Evolutionary conservation across 2,797 vertebrate species (phyloP), one percentile per base, ranked within the genome.

Genomic region (Dicrostonyx torquatus): DNA sequence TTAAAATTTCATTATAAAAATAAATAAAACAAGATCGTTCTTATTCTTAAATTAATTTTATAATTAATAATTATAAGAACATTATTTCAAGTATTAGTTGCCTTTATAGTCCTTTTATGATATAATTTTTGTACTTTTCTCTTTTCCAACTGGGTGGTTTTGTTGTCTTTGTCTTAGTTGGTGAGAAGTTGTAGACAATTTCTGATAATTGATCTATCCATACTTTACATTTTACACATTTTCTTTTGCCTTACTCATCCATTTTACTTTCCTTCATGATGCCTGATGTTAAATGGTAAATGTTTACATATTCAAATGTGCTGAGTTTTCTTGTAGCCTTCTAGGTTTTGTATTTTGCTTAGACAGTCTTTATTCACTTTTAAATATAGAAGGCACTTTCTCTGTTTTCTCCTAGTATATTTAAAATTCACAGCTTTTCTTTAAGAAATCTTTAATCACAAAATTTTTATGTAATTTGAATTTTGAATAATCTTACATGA

Each of bases 31-130:
- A 34, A 45, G 48, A 17, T 88, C 82, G 53, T 80, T 34, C 22
- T 92, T 94, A 8, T 26, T 86, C 22, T 82, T 79, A 89, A 89
- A 53, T 94, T 58, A 90, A 55, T 70, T 94, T 89, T 31, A 70
- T 70, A 80, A 31, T 68, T 76, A 86, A 53, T 92, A 76, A 45
- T 87, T 34, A 48, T 1, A 55, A 26, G 48, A 68, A 17, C 14
- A 80, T 43, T 11, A n/a, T n/a, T 80, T 89, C 24, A 86, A n/a
- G 18, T 84, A 55, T 60, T 75, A 86, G n/a, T 76, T 78, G 15
- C 4, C 66, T 48, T 34, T 80, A 45, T 53, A 26, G 26, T 15
- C 58, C 5, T 60, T 22, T 29, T 86, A 13, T 43, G 17, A 80
- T 89, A 85, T 50, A 18, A 48, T 20, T 70, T 58, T 70, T 18